Evolutionary conservation across 2,888 invertebrate genomes (phyloP).

Genomic region (Philopedon plagiatum): DNA sequence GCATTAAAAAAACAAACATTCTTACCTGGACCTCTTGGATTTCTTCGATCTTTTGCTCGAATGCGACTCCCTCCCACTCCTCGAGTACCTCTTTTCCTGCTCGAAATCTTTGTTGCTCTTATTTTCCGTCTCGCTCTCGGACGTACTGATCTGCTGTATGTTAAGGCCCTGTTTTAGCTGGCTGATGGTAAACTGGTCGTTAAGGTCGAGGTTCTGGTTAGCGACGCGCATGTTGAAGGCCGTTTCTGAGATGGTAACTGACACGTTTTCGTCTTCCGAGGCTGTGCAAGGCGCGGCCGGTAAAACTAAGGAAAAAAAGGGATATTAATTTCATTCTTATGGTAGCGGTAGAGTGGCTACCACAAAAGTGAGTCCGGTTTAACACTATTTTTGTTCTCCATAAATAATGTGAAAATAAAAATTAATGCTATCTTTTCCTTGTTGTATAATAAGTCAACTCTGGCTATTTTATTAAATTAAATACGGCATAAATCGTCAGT

Average conservation of each 20-base stretch:
- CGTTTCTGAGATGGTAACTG: constrained; percentile 66
- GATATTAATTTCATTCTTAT: constrained; percentile 54
- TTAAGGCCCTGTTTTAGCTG: constrained; percentile 63
- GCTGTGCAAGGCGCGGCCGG: constrained; percentile 52
- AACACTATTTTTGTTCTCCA: no score
- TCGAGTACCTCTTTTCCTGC: constrained; percentile 56
- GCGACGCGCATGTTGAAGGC: constrained; percentile 62
- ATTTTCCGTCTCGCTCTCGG: constrained; percentile 52
- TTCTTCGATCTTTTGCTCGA: constrained; percentile 54
- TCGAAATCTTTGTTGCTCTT: constrained; percentile 55
- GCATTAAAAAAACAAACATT: no score
- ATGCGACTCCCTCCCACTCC: constrained; percentile 57
- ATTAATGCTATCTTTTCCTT: no score
- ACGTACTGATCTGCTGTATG: constrained; percentile 60
- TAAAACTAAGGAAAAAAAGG: constrained; percentile 33
- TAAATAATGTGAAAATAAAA: no score
- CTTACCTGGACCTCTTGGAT: constrained; percentile 55
- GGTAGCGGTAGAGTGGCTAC: no score
- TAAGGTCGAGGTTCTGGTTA: constrained; percentile 65
- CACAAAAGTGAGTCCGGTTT: no score
- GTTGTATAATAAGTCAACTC: no score
- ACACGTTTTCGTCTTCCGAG: constrained; percentile 68
- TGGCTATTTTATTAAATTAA: no score
- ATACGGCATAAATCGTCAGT: no score
- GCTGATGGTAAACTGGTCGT: constrained; percentile 66